Evolutionary conservation across 2,888 invertebrate species (phyloP).

Genomic region (Leucozona laternaria): DNA sequence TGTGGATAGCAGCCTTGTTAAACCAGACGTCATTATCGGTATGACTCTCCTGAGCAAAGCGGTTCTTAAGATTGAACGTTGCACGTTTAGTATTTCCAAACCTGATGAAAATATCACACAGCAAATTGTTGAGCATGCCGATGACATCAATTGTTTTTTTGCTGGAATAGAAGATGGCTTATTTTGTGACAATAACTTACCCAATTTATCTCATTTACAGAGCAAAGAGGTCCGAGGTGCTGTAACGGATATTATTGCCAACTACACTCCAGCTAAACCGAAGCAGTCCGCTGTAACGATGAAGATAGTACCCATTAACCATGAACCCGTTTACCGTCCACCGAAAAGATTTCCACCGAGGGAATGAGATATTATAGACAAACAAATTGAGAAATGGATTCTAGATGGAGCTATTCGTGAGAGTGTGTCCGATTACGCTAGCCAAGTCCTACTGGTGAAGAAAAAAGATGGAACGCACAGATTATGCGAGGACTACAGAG

Average conservation of each 20-base stretch:
- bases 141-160: constrained; percentile 25
- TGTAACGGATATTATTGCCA: constrained; percentile 7
- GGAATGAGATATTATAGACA: constrained; percentile 37
- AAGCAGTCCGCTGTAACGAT: constrained; percentile 27
- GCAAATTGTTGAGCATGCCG: background rate
- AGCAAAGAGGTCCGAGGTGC: constrained; percentile 8
- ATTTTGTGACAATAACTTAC: constrained; percentile 24
- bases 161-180: constrained; percentile 17
- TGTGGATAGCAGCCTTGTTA: constrained; percentile 20
- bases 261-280: constrained; percentile 17
- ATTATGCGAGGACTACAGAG: too few relatives aligned
- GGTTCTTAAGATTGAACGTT: constrained; percentile 8
- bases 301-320: constrained; percentile 45
- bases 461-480: constrained; percentile 59
- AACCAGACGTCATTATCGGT: constrained; percentile 19
- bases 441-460: constrained; percentile 76
- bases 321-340: constrained; percentile 39
- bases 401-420: constrained; percentile 44
- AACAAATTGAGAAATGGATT: too few relatives aligned
- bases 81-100: constrained; percentile 10
- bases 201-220: constrained; percentile 25
- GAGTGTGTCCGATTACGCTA: constrained; percentile 75
- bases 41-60: constrained; percentile 27
- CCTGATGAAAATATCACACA: background rate
- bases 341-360: constrained; percentile 46